Percentiles rank a stretch among this genome's conserved stretches.
phyloP scores from a whole-genome alignment of 2,888 invertebrate species.

The Candidula unifasciata region DNA sequence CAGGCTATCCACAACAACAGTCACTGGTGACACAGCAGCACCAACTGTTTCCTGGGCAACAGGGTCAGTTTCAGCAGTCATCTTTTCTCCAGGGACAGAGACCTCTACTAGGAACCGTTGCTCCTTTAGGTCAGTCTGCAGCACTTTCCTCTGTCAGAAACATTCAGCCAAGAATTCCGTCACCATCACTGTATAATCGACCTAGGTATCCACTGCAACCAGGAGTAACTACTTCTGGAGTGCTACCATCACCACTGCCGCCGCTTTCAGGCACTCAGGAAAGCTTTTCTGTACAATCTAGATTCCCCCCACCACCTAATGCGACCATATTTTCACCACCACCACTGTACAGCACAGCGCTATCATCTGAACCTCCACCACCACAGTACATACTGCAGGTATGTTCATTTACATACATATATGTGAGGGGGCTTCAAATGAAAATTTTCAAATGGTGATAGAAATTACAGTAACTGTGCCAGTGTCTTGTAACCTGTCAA shows the following conservation, averaged over 20 bases:
- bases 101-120: slow-evolving; percentile 37
- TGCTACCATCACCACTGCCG: slow-evolving; percentile 20
- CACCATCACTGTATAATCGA: neutral
- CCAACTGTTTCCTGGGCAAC: slow-evolving; percentile 17
- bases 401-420: neutral
- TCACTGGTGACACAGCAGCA: neutral
- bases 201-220: neutral
- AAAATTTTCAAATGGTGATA: too few relatives aligned
- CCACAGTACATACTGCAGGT: neutral
- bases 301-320: neutral
- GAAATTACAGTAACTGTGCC: too few relatives aligned
- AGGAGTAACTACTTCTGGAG: neutral
- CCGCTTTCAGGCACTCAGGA: neutral
- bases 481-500: too few relatives aligned
- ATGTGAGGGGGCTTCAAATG: too few relatives aligned
- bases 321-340: slow-evolving; percentile 17
- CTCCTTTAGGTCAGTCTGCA: neutral
- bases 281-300: slow-evolving; percentile 21
- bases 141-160: neutral
- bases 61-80: neutral
- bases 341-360: too few relatives aligned
- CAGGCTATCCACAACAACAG: slow-evolving; percentile 20
- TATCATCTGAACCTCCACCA: neutral
- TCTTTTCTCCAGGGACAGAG: neutral
- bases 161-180: slow-evolving; percentile 13